Conservation (phyloP, 2,797 vertebrate species). For the Sebastes goodei region DNA sequence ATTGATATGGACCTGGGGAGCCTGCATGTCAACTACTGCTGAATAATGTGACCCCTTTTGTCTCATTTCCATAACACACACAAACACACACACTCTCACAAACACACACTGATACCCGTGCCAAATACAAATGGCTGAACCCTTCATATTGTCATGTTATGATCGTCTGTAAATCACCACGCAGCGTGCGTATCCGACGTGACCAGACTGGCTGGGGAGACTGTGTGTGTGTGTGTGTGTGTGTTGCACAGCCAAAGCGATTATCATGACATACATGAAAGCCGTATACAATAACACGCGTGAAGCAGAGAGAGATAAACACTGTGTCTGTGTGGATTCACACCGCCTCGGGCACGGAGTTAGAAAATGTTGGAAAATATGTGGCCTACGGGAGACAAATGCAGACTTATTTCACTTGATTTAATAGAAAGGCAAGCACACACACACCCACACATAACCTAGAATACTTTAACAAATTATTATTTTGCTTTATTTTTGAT, state of each 20-base stretch:
- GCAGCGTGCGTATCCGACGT: constrained; percentile 15
- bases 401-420: neutral
- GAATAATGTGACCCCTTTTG: constrained; percentile 70
- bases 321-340: constrained; percentile 3
- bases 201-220: constrained; percentile 12
- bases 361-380: constrained; percentile 8
- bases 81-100: neutral
- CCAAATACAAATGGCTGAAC: constrained; percentile 46
- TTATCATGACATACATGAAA: constrained; percentile 49
- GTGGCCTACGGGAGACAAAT: neutral
- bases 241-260: constrained; percentile 15
- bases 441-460: neutral
- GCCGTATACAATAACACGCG: constrained; percentile 14
- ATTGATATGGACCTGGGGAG: constrained; percentile 72
- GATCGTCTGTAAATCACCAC: constrained; percentile 39
- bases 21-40: constrained; percentile 63
- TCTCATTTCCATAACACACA: constrained; percentile 65
- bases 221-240: neutral
- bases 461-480: neutral
- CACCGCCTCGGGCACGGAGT: constrained; percentile 3
- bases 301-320: constrained; percentile 37
- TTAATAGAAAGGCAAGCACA: neutral
- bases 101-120: constrained; percentile 9
- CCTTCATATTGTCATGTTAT: constrained; percentile 45
- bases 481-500: neutral